phyloP scores from a whole-genome alignment of 2,888 invertebrate species.

The Reticulitermes lucifugus region DNA sequence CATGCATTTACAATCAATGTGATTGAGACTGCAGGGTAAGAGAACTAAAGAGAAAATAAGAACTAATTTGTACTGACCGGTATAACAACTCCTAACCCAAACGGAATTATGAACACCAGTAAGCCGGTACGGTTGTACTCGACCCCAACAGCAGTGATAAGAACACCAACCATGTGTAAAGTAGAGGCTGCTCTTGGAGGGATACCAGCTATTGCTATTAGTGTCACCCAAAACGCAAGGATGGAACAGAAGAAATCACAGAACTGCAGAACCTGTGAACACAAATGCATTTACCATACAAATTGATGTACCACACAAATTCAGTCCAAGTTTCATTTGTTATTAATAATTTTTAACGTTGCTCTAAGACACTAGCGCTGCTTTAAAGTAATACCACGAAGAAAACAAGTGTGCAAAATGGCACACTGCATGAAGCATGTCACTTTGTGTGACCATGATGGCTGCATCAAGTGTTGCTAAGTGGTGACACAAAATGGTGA shows the following conservation, averaged over 20 bases:
- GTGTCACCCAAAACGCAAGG: constrained; percentile 71
- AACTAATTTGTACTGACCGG: constrained; percentile 57
- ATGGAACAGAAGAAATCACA: constrained; percentile 71
- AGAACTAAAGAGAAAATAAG: neutral
- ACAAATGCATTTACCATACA: neutral
- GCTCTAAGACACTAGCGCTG: too few species aligned
- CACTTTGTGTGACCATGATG: too few species aligned
- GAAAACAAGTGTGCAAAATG: too few species aligned
- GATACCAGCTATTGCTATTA: constrained; percentile 67
- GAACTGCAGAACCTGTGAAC: constrained; percentile 66
- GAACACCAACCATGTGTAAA: constrained; percentile 67
- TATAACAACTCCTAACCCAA: constrained; percentile 60
- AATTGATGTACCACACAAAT: neutral
- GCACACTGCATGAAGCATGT: too few species aligned
- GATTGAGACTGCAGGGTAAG: too few species aligned
- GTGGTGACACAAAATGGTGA: too few species aligned
- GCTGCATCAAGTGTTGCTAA: too few species aligned
- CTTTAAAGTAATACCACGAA: too few species aligned
- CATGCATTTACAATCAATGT: too few species aligned
- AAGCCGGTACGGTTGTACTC: constrained; percentile 67
- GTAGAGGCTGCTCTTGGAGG: constrained; percentile 62
- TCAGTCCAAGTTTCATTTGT: neutral
- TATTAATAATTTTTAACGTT: too few species aligned
- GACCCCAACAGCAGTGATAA: constrained; percentile 67
- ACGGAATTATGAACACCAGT: constrained; percentile 66